Base-by-base conservation (phyloP, 2,888 invertebrate species). In the Pristionchus exspectatus region DNA sequence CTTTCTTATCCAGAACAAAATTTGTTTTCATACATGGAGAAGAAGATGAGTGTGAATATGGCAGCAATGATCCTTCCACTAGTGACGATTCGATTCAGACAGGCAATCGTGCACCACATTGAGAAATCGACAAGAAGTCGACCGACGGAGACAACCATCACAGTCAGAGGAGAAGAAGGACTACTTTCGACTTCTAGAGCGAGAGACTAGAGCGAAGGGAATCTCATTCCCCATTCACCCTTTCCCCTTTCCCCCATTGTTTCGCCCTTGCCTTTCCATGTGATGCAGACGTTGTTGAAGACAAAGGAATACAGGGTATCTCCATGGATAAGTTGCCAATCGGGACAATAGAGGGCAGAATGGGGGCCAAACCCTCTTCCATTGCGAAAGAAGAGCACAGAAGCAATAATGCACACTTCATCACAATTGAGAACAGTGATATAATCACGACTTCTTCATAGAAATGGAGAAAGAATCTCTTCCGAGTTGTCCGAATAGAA, bases 101-200 rank as follows among this genome's bases (percentile, higher is more conserved):
- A 77, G 10, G 77, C 77, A 2, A 77, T 77, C 24, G 77, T 77
- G n/a, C 77, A 77, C 77, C 77, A 77, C 50, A 77, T 38, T 4
- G 77, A 77, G 77, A 77, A 77, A 44, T 77, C 77, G 77, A 24
- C 24, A 12, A 77, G 50, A 44, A 77, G 77, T 0, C 77, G 77
- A 38, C 24, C 9, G 50, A 77, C n/a, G 3, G 44, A 72, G 12
- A 72, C 72, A 14, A 12, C 72, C 72, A 72, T 72, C 27, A 5
- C 27, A 33, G 27, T 33, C 30, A 72, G 14, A 3, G 10, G 27
- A 27, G 33, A 18, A 5, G 5, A 18, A 24, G 24, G 72, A 72
- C 33, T 72, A 12, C 72, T 27, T 3, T 72, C 30, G 2, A 33
- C 30, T 1, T 16, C 16, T 12, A 59, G 7, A 72, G 18, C n/a